Evolutionary conservation across 2,113 vertebrate species (phyloP).

Genomic region (Muntiacus reevesi): DNA sequence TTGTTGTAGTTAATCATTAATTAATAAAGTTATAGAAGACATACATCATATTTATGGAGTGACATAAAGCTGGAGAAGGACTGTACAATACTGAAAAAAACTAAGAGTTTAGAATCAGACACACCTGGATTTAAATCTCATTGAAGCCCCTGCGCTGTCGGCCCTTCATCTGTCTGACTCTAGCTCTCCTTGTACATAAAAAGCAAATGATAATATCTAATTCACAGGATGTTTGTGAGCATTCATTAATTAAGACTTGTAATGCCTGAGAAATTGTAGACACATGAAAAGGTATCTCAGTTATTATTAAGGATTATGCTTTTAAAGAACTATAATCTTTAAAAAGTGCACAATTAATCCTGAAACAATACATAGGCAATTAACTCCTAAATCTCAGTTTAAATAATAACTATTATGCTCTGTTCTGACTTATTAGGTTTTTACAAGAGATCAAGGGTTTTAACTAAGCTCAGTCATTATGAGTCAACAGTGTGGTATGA

Average conservation of each 20-base stretch:
- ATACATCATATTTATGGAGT: background rate
- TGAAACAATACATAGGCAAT: background rate
- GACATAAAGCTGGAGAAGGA: background rate
- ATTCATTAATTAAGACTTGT: background rate
- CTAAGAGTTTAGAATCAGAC: background rate
- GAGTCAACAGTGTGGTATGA: conserved; percentile 28
- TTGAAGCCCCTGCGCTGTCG: background rate
- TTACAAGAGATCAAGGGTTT: conserved; percentile 30
- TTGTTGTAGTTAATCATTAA: background rate
- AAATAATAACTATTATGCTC: background rate
- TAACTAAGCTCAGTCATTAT: background rate
- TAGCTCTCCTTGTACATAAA: background rate
- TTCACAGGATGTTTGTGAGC: background rate
- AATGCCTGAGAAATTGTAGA: background rate
- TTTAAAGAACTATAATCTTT: conserved; percentile 16
- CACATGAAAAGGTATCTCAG: background rate
- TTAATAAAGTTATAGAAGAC: background rate
- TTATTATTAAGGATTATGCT: background rate
- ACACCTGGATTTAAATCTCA: background rate
- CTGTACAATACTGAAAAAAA: background rate
- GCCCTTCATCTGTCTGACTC: background rate
- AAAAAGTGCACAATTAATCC: background rate
- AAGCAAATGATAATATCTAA: background rate
- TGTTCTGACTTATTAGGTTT: background rate
- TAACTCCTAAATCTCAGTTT: background rate